A percentile compares a stretch with the other conserved stretches of the same genome.
Conservation (phyloP, 1,140 invertebrate genomes). For the Heliconius congener region DNA sequence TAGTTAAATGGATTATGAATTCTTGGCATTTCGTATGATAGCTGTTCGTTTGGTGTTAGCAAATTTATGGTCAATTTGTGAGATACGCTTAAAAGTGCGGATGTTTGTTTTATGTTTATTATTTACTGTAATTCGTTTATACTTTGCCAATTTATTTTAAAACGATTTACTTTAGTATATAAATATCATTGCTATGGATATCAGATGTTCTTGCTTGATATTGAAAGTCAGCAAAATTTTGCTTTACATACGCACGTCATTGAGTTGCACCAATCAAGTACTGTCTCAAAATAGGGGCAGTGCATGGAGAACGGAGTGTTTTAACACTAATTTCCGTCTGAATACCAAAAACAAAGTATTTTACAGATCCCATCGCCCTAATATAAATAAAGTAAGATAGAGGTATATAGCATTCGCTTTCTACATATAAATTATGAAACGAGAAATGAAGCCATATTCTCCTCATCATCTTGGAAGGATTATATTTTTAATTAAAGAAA, state of each 20-base stretch:
- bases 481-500: slow-evolving; percentile 7
- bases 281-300: no score
- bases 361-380: no score
- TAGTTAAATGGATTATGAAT: slow-evolving; percentile 22
- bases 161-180: not conserved
- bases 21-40: slow-evolving; percentile 25
- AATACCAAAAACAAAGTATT: no score
- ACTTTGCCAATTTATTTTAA: not conserved
- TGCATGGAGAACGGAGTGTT: no score
- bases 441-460: not conserved
- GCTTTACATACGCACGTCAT: no score
- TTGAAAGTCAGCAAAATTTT: no score
- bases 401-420: no score
- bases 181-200: not conserved
- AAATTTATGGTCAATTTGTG: slow-evolving; percentile 23
- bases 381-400: no score
- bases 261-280: no score
- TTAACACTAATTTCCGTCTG: no score
- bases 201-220: not conserved
- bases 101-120: not conserved
- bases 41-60: slow-evolving; percentile 12
- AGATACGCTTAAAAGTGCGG: slow-evolving; percentile 13
- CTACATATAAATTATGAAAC: not conserved
- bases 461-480: not conserved
- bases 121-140: not conserved